Percentiles rank a stretch among this genome's conserved stretches.
phyloP scores from a whole-genome alignment of 2,113 vertebrate species.

The Gracilinanus agilis region DNA sequence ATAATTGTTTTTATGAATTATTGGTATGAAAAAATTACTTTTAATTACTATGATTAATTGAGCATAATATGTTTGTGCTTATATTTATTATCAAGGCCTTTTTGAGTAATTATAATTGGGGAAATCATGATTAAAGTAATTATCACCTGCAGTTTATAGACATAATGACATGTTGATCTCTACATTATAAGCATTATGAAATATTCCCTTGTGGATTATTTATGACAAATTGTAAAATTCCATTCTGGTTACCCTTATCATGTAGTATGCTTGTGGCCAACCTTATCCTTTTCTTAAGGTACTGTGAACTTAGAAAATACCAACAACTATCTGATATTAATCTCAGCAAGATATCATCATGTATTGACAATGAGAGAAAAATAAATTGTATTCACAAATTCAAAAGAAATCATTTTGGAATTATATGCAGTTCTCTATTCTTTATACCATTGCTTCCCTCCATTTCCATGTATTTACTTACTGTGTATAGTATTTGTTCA shows the following conservation, averaged over 20 bases:
- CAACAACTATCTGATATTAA: constrained; percentile 36
- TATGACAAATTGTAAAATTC: constrained; percentile 37
- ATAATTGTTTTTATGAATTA: constrained; percentile 19
- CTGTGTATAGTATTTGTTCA: constrained; percentile 15
- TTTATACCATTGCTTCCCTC: constrained; percentile 12
- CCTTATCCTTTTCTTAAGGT: constrained; percentile 23
- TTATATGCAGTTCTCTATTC: constrained; percentile 7
- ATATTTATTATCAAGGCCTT: not conserved
- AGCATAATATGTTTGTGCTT: not conserved
- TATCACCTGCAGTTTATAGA: constrained; percentile 16
- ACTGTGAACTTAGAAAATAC: constrained; percentile 37
- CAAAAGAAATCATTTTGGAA: not conserved
- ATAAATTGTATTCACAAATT: constrained; percentile 39
- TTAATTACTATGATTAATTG: constrained; percentile 35
- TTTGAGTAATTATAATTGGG: constrained; percentile 9
- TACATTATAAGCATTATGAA: not conserved
- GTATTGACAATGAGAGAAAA: constrained; percentile 42
- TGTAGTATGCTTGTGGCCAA: constrained; percentile 42
- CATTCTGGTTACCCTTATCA: constrained; percentile 41
- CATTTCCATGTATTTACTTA: constrained; percentile 31
- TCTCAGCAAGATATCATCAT: not conserved
- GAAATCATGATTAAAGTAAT: constrained; percentile 15
- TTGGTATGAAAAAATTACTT: constrained; percentile 48
- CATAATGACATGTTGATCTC: not conserved
- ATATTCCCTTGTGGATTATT: constrained; percentile 16